Conservation (phyloP, 2,113 vertebrate species). For the Phoenicopterus ruber region DNA sequence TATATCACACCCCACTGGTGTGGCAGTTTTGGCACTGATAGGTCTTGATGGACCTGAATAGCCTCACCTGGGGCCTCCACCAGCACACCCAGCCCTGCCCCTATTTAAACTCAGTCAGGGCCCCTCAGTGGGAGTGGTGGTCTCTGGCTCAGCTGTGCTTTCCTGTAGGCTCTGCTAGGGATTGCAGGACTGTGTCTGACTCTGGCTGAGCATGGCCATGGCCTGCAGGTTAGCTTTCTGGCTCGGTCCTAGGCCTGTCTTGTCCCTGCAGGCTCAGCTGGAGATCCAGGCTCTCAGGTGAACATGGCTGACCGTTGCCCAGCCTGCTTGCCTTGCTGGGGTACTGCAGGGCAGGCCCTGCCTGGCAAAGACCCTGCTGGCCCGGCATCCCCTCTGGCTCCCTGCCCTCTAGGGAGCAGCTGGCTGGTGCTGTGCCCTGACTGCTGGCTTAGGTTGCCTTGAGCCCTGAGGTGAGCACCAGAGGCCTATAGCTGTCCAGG, state of each 20-base stretch:
- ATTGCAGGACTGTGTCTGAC: not conserved
- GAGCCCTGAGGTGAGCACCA: too few relatives aligned
- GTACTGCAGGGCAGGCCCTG: fast-evolving
- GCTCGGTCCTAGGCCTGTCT: not conserved
- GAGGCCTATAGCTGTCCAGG: not conserved
- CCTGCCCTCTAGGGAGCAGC: not conserved
- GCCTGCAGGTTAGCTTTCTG: not conserved
- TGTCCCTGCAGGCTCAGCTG: not conserved
- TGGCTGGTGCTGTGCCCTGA: not conserved
- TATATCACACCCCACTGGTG: not conserved
- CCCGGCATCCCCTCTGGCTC: not conserved
- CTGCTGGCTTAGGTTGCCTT: not conserved
- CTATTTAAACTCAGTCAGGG: not conserved
- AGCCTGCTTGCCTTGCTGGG: fast-evolving
- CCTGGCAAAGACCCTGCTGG: not conserved
- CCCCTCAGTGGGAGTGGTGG: too few relatives aligned
- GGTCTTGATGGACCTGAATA: not conserved
- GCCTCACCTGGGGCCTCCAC: not conserved
- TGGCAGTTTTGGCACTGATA: not conserved
- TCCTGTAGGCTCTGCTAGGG: fast-evolving
- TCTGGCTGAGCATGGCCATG: not conserved
- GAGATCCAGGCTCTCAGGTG: not conserved
- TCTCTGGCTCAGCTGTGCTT: fast-evolving
- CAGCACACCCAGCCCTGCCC: too few relatives aligned
- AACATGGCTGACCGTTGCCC: not conserved